A percentile compares a stretch with the other conserved stretches of the same genome.
Conservation (phyloP, 2,888 invertebrate genomes). For the Lottia scabra region DNA sequence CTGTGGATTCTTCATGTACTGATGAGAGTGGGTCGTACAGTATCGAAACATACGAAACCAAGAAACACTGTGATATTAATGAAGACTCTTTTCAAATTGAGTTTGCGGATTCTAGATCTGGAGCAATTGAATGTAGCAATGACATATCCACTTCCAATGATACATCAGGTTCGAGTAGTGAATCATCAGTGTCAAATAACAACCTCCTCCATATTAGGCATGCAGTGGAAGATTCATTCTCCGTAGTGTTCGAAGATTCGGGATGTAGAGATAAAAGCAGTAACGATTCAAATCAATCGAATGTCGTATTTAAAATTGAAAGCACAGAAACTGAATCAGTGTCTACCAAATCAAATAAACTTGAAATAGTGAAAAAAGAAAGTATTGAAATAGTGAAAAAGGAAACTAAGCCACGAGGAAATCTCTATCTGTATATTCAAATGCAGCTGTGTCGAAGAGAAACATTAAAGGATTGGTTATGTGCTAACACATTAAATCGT, state of each 20-base stretch:
- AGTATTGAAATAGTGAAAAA: not conserved
- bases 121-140: not conserved
- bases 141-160: not conserved
- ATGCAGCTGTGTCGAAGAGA: slow-evolving; percentile 94
- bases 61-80: slow-evolving; percentile 9
- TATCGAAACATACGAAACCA: slow-evolving; percentile 8
- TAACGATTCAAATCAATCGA: slow-evolving; percentile 25
- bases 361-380: not conserved
- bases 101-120: slow-evolving; percentile 11
- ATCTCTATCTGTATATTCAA: slow-evolving; percentile 91
- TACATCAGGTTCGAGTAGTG: not conserved
- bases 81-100: slow-evolving; percentile 26
- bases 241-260: slow-evolving; percentile 72
- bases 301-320: slow-evolving; percentile 7
- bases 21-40: slow-evolving; percentile 36
- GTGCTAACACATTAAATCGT: slow-evolving; percentile 57
- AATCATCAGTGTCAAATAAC: not conserved
- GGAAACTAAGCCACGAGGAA: slow-evolving; percentile 25
- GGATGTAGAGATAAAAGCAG: slow-evolving; percentile 52
- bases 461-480: slow-evolving; percentile 92
- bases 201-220: not conserved
- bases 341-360: not conserved
- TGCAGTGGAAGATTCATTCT: slow-evolving; percentile 68
- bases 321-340: not conserved
- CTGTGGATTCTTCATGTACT: not conserved